Base-by-base conservation (phyloP, 2,113 vertebrate species). In the Monopterus albus region DNA sequence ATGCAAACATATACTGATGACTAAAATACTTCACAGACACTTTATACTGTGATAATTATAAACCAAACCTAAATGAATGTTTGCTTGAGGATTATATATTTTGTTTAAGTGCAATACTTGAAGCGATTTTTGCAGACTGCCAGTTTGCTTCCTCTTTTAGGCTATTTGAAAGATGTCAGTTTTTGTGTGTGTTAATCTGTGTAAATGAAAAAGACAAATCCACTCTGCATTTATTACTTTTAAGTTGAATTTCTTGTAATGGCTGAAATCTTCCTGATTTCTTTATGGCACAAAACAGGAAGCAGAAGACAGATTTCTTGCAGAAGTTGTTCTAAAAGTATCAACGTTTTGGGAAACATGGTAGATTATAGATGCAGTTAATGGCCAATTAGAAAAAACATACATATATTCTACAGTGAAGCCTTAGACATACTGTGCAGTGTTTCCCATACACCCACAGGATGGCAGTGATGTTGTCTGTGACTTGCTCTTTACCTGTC, bases 381-480 rank as follows among this genome's bases (percentile, higher is more conserved):
- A 17, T 13, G 33, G 36, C 28, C 13, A 5, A 2, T 13, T 18
- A 21, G 12, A n/a, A 25, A 25, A 43, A 26, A 56, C 29, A 13
- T 7, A 11, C 15, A 20, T 14, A 26, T 20, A 6, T 13, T 69
- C 13, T 52, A 2, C 0, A 29, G 23, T 53, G 14, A 21, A 18
- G 2, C 56, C 18, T 45, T 3, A 14, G 38, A 29, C 17, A 20
- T 4, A 14, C 18, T 10, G 38, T 45, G 52, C 15, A 73, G 39
- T 71, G 18, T 55, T 64, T 49, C 31, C n/a, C 25, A 5, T 3
- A 5, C 20, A 29, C 88, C n/a, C 86, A 82, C 85, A 70, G 17
- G 86, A 68, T 84, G 87, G 87, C 85, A 81, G 77, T 45, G 62
- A 66, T 15, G 36, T 18, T 10, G 56, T 57, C 50, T 18, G 4